Base-by-base conservation (phyloP, 1,140 invertebrate genomes). In the Zaprionus davidi region DNA sequence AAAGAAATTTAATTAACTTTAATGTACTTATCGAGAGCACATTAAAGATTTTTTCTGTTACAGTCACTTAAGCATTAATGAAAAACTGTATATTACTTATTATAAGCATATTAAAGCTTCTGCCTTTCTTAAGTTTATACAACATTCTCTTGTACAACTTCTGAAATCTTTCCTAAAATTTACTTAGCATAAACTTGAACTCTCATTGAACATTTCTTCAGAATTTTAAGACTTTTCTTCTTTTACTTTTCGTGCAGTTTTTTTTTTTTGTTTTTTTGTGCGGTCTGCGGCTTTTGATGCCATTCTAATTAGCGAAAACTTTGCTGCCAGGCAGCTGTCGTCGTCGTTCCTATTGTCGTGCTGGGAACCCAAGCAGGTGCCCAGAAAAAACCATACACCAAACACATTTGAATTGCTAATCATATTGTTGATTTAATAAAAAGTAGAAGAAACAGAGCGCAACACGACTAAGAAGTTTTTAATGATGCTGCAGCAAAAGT, bases 381-480 rank as follows among this genome's bases (percentile, higher is more conserved):
- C 62, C 60, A 5, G 22, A 15, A 46, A 59, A 41, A 26, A 49
- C n/a, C 41, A 46, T 17, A 46, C 2, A 20, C n/a, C 41, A 46
- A 44, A 26, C 73, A 62, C 67, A 87, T 87, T 88, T 88, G 84
- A 84, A 87, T 87, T 87, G 84, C 84, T 88, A 87, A 87, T 87
- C 78, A 81, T 75, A 71, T 70, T 87, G 78, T 88, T 88, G 71
- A 81, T 83, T 75, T 56, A 78, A 74, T 73, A 75, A 81, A 71
- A 82, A 78, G 75, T 57, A 69, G 57, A 34, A 62, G 31, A 58
- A 57, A 34, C 44, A 56, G 65, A 38, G 57, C 57, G 31, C 22
- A 46, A 38, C 65, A 62, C 49, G 58, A 44, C 75, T 88, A 81
- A 87, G 84, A 87, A 88, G 81, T 88, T 87, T 88, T 87, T 87